A percentile compares a stretch with the other conserved stretches of the same genome.
These are phyloP conservation scores for Poecilia velifera DNA, from an alignment of 2,797 vertebrate species.

Conservation along the genomic window DNA sequence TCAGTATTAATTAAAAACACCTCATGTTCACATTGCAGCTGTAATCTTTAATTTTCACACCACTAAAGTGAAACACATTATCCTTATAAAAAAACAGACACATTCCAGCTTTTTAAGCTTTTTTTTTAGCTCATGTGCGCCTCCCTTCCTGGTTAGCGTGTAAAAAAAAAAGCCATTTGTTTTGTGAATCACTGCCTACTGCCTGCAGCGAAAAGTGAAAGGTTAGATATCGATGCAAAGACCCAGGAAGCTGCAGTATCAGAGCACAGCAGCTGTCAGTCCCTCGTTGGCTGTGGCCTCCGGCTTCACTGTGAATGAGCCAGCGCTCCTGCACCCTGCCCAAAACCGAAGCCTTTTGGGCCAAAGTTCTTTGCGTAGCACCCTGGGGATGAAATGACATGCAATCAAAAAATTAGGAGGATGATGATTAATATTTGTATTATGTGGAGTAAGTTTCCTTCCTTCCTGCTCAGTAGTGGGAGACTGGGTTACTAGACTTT, in stretches of 20 bases:
- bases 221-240: slow-evolving; percentile 19
- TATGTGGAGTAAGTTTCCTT: too few species aligned
- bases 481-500: too few species aligned
- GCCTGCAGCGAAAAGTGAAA: slow-evolving; percentile 38
- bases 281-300: slow-evolving; percentile 17
- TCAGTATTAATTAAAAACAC: slow-evolving; percentile 14
- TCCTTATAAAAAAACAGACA: slow-evolving; percentile 8
- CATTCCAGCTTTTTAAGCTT: neutral
- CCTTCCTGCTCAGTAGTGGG: too few species aligned
- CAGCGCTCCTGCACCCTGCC: slow-evolving; percentile 93
- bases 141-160: slow-evolving; percentile 4
- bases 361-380: slow-evolving; percentile 98
- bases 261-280: slow-evolving; percentile 14
- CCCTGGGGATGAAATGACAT: slow-evolving; percentile 75
- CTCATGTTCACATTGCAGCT: neutral
- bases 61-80: neutral
- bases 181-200: slow-evolving; percentile 21
- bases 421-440: neutral
- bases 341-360: slow-evolving; percentile 96
- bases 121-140: neutral
- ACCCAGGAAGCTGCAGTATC: slow-evolving; percentile 39
- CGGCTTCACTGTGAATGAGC: slow-evolving; percentile 88
- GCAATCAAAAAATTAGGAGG: neutral
- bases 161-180: slow-evolving; percentile 14
- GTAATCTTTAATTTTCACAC: neutral